Evolutionary conservation across 2,113 vertebrate species (phyloP), one percentile per base, ranked within the genome.

Genomic region (Acrocephalus arundinaceus): DNA sequence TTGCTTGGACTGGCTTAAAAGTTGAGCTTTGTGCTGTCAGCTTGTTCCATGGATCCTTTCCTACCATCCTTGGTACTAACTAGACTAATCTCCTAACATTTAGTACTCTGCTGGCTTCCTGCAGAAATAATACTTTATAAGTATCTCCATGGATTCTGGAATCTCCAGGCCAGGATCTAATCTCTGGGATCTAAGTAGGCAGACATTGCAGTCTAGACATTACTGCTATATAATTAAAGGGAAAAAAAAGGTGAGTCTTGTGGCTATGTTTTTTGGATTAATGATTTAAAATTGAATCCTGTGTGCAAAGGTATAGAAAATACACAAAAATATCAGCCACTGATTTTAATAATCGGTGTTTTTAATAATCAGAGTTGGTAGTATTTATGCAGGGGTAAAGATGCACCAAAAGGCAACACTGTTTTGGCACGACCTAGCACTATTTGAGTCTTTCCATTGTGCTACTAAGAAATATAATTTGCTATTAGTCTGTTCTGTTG

Each of bases 161-260:
- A 85, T 59, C 25, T 76, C 37, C 17, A 48, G 30, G 23, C 13
- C 13, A 37, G 45, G n/a, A 73, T 57, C 63, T 87, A 71, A 35
- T 18, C 33, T 59, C 27, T 73, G 54, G 13, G 77, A 48, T 66
- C 24, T 58, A 46, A 30, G 21, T 13, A 82, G 24, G 11, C 18
- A 82, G 70, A 19, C 30, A 30, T 25, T 0, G 0, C 3, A 15
- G 5, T 61, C 52, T 54, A 65, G 55, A 35, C 23, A 13, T 35
- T 45, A 6, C 13, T 31, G n/a, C 13, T 41, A 16, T 20, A 41
- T 2, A 46, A 27, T n/a, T 45, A 43, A 4, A 13, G 31, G 37
- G 14, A 5, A 41, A 89, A 91, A 65, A 24, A 13, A 57, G 6
- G 11, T 30, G 49, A 30, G 6, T 20, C 22, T 81, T 21, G 25